Conservation (phyloP, 2,113 vertebrate genomes). For the Dendropsophus ebraccatus region DNA sequence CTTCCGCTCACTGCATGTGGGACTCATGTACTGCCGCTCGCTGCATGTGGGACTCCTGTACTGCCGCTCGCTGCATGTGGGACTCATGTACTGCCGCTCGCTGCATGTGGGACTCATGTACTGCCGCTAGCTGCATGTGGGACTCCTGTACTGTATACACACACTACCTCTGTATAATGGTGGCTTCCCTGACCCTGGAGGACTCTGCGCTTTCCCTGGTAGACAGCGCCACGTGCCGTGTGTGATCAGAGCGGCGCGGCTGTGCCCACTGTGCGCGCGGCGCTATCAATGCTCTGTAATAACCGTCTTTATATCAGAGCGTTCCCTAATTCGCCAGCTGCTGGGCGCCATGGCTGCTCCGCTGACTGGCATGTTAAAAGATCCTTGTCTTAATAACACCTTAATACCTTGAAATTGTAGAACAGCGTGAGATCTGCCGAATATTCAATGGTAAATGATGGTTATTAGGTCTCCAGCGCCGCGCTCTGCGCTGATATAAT, state of each 20-base stretch:
- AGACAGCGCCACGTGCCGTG: background rate
- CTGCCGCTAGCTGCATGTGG: no score
- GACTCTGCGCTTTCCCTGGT: no score
- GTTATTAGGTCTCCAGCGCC: constrained; percentile 35
- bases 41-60: no score
- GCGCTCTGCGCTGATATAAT: constrained; percentile 30
- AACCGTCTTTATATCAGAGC: constrained; percentile 26
- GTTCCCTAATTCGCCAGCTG: constrained; percentile 24
- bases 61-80: no score
- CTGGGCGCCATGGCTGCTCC: constrained; percentile 11
- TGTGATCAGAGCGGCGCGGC: background rate
- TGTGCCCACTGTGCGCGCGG: constrained; percentile 12
- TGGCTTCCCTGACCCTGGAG: no score
- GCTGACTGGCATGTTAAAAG: constrained; percentile 33
- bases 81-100: no score
- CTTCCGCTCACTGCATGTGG: no score
- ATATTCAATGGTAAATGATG: constrained; percentile 40
- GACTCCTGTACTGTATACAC: no score
- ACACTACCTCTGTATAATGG: no score
- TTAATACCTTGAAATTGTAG: constrained; percentile 50
- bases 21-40: no score
- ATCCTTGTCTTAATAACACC: constrained; percentile 45
- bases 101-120: no score
- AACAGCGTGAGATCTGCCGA: constrained; percentile 37
- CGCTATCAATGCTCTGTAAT: constrained; percentile 45